Evolutionary conservation across 2,888 invertebrate species (phyloP).

Genomic region (Melanostoma scalare): DNA sequence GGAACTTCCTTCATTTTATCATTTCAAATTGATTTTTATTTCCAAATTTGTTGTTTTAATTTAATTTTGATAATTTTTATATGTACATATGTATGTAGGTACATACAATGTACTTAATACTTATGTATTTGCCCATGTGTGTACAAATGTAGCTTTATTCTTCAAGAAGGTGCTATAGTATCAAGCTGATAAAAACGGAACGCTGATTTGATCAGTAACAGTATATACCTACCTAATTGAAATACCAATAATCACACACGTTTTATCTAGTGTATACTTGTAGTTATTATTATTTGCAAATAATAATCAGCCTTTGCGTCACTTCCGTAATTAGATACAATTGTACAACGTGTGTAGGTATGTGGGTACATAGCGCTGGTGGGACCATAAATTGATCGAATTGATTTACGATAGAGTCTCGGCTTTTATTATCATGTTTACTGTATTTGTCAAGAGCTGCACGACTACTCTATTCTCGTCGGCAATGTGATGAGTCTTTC

Average conservation of each 20-base stretch:
- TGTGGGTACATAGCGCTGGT: slow-evolving; percentile 20
- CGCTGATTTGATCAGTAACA: slow-evolving; percentile 60
- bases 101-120: no score
- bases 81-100: no score
- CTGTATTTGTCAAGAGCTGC: slow-evolving; percentile 57
- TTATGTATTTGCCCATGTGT: no score
- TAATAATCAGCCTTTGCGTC: slow-evolving; percentile 66
- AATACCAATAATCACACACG: slow-evolving; percentile 52
- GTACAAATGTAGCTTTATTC: not conserved
- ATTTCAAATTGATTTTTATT: slow-evolving; percentile 17
- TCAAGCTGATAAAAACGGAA: slow-evolving; percentile 61
- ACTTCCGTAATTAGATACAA: slow-evolving; percentile 71
- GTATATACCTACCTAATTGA: slow-evolving; percentile 39
- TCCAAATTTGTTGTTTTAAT: slow-evolving; percentile 2
- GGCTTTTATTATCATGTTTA: slow-evolving; percentile 58
- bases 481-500: slow-evolving; percentile 17
- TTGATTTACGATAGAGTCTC: slow-evolving; percentile 62
- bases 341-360: slow-evolving; percentile 13
- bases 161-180: slow-evolving; percentile 11
- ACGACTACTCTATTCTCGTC: not conserved
- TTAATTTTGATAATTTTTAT: not conserved
- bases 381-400: slow-evolving; percentile 66
- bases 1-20: slow-evolving; percentile 56
- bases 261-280: slow-evolving; percentile 20
- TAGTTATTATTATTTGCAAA: slow-evolving; percentile 59